phyloP scores from a whole-genome alignment of 2,888 invertebrate species.

The Erannis defoliaria region DNA sequence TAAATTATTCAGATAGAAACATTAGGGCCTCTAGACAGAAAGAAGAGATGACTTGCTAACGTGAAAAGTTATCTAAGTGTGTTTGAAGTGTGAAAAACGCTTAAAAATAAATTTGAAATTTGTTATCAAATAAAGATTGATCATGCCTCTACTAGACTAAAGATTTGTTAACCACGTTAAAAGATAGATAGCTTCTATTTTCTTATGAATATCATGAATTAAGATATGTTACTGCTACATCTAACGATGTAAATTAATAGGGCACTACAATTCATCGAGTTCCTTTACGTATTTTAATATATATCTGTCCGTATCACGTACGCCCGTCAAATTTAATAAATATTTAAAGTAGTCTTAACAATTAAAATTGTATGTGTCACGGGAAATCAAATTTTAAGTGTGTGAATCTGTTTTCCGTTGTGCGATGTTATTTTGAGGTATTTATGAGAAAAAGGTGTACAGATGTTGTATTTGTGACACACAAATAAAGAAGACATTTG shows the following conservation, averaged over 20 bases:
- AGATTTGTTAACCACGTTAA: neutral
- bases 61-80: too few relatives aligned
- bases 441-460: slow-evolving; percentile 29
- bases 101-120: too few relatives aligned
- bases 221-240: slow-evolving; percentile 49
- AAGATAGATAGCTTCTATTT: slow-evolving; percentile 14
- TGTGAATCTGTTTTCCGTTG: slow-evolving; percentile 35
- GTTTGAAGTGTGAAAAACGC: too few relatives aligned
- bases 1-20: too few relatives aligned
- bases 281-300: slow-evolving; percentile 36
- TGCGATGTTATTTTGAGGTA: slow-evolving; percentile 38
- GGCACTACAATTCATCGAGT: slow-evolving; percentile 28
- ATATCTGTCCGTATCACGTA: slow-evolving; percentile 14
- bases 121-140: neutral
- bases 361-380: slow-evolving; percentile 31
- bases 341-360: slow-evolving; percentile 26
- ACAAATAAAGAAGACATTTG: slow-evolving; percentile 29
- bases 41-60: too few relatives aligned
- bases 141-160: neutral
- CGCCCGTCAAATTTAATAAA: slow-evolving; percentile 31
- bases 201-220: slow-evolving; percentile 50
- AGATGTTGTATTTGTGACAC: slow-evolving; percentile 23
- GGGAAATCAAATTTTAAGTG: slow-evolving; percentile 36
- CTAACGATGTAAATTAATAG: slow-evolving; percentile 33
- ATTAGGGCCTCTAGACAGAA: too few relatives aligned